These are phyloP conservation scores for Lagria hirta DNA, from an alignment of 2,888 invertebrate genomes.

Conservation along the genomic window DNA sequence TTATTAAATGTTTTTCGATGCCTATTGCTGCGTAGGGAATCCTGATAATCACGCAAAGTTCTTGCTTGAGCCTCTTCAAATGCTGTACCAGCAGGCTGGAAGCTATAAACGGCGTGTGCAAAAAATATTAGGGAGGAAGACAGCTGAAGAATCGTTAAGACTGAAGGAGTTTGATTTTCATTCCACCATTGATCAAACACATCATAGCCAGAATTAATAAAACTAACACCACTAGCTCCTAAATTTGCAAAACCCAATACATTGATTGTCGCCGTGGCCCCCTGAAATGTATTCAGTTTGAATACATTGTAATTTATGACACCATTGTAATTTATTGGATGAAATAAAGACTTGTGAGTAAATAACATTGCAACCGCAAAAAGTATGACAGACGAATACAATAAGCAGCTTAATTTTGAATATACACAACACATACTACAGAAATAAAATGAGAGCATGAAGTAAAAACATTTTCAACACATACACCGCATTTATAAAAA, in stretches of 20 bases:
- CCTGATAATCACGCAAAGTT: constrained; percentile 57
- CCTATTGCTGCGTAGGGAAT: constrained; percentile 58
- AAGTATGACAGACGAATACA: too few species aligned
- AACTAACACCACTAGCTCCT: constrained; percentile 41
- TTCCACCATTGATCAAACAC: constrained; percentile 41
- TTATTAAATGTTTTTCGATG: constrained; percentile 63
- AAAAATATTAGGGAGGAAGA: constrained; percentile 45
- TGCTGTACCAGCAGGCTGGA: constrained; percentile 41
- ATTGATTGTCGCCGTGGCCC: constrained; percentile 36
- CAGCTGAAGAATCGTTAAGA: constrained; percentile 52
- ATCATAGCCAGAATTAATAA: constrained; percentile 43
- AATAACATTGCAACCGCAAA: too few species aligned
- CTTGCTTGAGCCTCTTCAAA: constrained; percentile 59
- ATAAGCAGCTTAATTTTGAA: too few species aligned
- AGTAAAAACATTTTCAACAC: too few species aligned
- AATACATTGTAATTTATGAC: too few species aligned
- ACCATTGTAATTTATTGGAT: too few species aligned
- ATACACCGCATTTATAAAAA: too few species aligned
- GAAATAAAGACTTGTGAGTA: too few species aligned
- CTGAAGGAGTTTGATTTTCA: constrained; percentile 45
- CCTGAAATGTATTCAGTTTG: too few species aligned
- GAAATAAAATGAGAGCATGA: too few species aligned
- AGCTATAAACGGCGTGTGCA: constrained; percentile 45
- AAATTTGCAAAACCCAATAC: constrained; percentile 42
- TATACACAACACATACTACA: too few species aligned